These are phyloP conservation scores for Watsonalla binaria DNA, from an alignment of 2,888 invertebrate species.

Conservation along the genomic window DNA sequence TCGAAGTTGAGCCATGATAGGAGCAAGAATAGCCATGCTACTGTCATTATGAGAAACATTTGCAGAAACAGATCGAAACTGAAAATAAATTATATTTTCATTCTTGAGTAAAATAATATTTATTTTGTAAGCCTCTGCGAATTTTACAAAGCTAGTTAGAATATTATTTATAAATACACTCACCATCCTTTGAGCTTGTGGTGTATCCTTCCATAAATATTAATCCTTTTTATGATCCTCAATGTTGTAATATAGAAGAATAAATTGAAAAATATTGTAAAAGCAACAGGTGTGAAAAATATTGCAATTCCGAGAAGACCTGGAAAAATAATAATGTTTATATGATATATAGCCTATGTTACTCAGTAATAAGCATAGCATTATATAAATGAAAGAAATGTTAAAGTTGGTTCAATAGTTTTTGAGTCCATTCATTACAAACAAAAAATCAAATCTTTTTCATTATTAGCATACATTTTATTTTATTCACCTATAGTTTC, in stretches of 20 bases:
- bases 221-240: constrained; percentile 87
- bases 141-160: not conserved
- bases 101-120: too few species aligned
- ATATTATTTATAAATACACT: constrained; percentile 1
- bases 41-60: constrained; percentile 85
- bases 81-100: constrained; percentile 41
- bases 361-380: not conserved
- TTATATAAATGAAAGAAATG: too few species aligned
- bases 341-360: too few species aligned
- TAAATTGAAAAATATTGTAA: constrained; percentile 86
- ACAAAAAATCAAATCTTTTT: too few species aligned
- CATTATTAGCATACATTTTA: too few species aligned
- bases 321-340: constrained; percentile 40
- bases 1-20: constrained; percentile 87
- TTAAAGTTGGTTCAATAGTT: too few species aligned
- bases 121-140: too few species aligned
- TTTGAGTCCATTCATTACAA: too few species aligned
- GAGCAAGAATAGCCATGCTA: constrained; percentile 87
- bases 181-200: constrained; percentile 92
- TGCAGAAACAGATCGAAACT: constrained; percentile 90
- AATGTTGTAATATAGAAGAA: constrained; percentile 90
- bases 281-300: constrained; percentile 89
- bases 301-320: constrained; percentile 90
- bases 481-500: constrained; percentile 82
- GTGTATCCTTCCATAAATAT: constrained; percentile 91